phyloP scores from a whole-genome alignment of 2,888 invertebrate species.

The Leistus spinibarbis region DNA sequence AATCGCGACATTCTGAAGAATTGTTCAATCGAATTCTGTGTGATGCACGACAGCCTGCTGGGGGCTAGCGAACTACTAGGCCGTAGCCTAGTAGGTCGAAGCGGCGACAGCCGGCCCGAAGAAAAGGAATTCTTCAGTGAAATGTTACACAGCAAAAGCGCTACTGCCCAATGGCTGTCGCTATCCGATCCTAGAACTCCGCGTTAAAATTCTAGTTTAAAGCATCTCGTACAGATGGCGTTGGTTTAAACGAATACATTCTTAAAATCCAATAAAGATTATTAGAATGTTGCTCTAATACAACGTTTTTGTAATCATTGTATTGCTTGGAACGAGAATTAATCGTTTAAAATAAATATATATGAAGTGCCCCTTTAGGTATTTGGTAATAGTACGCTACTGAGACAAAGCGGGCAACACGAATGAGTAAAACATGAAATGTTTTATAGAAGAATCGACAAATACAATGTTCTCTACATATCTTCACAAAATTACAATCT shows the following conservation, averaged over 20 bases:
- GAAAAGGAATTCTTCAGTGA: slow-evolving; percentile 63
- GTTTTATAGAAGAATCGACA: background rate
- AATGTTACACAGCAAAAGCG: slow-evolving; percentile 63
- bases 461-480: background rate
- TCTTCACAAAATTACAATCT: background rate
- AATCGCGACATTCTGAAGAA: slow-evolving; percentile 62
- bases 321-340: no score
- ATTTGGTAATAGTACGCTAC: background rate
- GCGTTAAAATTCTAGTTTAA: slow-evolving; percentile 7
- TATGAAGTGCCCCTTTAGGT: background rate
- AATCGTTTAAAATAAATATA: background rate
- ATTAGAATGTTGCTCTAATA: no score
- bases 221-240: background rate
- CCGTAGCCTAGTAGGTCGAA: slow-evolving; percentile 61
- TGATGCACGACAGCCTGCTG: slow-evolving; percentile 66
- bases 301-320: no score
- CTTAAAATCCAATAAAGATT: no score
- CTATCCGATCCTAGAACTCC: slow-evolving; percentile 55
- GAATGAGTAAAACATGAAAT: background rate
- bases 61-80: slow-evolving; percentile 65
- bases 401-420: background rate
- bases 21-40: slow-evolving; percentile 63
- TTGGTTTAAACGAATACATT: no score
- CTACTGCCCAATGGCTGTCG: slow-evolving; percentile 66
- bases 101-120: slow-evolving; percentile 55